A percentile compares a stretch with the other conserved stretches of the same genome.
phyloP scores from a whole-genome alignment of 2,888 invertebrate genomes.

The Torymus texanus region DNA sequence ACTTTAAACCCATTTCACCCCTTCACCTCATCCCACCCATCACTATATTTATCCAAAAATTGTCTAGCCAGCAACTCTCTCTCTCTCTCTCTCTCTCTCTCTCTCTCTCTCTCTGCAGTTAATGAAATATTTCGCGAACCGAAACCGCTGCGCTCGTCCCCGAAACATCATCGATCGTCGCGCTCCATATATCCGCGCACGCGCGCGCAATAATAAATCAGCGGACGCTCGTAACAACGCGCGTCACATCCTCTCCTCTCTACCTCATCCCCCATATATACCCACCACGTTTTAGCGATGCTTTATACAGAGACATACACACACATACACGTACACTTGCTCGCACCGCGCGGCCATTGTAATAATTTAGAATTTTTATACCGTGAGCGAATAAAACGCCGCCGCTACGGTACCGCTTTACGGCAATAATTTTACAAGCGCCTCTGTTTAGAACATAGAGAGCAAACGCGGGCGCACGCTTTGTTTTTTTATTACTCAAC shows the following conservation, averaged over 20 bases:
- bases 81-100: too few species aligned
- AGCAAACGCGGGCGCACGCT: slow-evolving; percentile 5
- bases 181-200: neutral
- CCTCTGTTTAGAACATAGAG: neutral
- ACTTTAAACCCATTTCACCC: too few species aligned
- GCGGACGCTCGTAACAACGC: neutral
- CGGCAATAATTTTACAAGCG: slow-evolving; percentile 44
- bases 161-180: slow-evolving; percentile 6
- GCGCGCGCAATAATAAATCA: slow-evolving; percentile 17
- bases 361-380: slow-evolving; percentile 29
- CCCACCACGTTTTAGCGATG: neutral
- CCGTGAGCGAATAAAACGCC: neutral
- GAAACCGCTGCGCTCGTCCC: neutral
- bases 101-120: neutral
- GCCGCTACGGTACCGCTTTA: neutral
- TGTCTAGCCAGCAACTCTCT: too few species aligned
- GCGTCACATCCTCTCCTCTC: too few species aligned
- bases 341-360: neutral
- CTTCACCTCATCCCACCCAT: too few species aligned
- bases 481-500: slow-evolving; percentile 16
- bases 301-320: neutral
- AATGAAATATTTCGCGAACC: slow-evolving; percentile 25
- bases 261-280: too few species aligned
- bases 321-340: neutral
- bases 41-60: too few species aligned